Base-by-base conservation (phyloP, 2,888 invertebrate species). In the Ctena decussata region DNA sequence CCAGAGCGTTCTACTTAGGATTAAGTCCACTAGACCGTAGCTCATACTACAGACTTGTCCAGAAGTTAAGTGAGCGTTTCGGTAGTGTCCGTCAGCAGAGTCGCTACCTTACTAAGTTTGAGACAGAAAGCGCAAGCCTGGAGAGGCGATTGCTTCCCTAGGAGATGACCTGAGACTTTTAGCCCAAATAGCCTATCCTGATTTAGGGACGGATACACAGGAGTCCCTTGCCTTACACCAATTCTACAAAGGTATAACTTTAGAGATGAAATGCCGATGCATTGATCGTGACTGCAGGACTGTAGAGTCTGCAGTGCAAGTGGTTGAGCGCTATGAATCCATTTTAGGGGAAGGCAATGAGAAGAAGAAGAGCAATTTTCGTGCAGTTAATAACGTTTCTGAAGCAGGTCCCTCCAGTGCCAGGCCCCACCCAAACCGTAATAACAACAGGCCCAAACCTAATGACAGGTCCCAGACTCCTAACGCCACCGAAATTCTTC, bases 251-350 rank as follows among this genome's bases (percentile, higher is more conserved):
- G 44, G 30, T 32, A 80, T 86, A n/a, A n/a, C n/a, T n/a, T n/a
- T n/a, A n/a, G n/a, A n/a, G n/a, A n/a, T n/a, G 75, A 86, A 86
- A 44, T 86, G 77, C 44, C 46, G 83, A 41, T 86, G 80, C 57
- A 77, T 80, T 11, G 76, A 83, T 35, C 46, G 77, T 5, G 41
- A 77, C 27, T 81, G 85, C 35, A 44, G 12, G 65, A 85, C 71
- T 18, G 44, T 82, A n/a, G 44, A 82, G 21, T 49, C 75, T 5
- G 85, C 72, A 44, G 72, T 82, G 18, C 75, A 78, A 6, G 37
- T 72, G n/a, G 78, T 85, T 11, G 85, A 82, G 65, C 44, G 79
- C 5, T 85, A 75, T 41, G 81, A 85, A 44, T 74, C 82, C 15
- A 39, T 82, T 32, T 6, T 82, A 30, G 85, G 85, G n/a, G n/a